These are phyloP conservation scores for Hypotaenidia okinawae DNA, from an alignment of 2,797 vertebrate species.

Conservation along the genomic window DNA sequence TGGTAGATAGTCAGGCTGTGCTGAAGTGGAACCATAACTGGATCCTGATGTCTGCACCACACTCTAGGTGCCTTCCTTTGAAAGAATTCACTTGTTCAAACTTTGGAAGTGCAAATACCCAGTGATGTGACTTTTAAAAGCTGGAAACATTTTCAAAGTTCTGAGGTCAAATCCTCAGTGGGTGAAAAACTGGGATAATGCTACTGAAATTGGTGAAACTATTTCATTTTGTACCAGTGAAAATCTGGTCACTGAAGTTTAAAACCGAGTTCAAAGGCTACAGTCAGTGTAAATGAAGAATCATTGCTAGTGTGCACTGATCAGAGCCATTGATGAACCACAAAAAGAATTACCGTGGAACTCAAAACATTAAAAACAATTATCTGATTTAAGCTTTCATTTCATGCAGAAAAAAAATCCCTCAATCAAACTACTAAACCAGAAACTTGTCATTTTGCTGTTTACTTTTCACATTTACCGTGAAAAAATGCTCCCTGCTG, in stretches of 20 bases:
- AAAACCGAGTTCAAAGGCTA: background rate
- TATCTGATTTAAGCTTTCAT: background rate
- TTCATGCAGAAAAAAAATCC: background rate
- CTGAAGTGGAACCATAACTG: background rate
- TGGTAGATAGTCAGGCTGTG: background rate
- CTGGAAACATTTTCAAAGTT: background rate
- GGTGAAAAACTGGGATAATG: background rate
- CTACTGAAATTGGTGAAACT: background rate
- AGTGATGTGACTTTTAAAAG: background rate
- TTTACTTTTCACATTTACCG: slow-evolving; percentile 17
- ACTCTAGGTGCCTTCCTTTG: accelerated
- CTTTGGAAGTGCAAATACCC: background rate
- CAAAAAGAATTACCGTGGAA: background rate
- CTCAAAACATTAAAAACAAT: background rate
- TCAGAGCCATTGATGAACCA: background rate
- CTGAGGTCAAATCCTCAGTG: background rate
- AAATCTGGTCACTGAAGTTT: background rate
- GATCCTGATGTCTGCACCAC: background rate
- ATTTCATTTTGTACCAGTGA: background rate
- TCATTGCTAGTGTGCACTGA: background rate
- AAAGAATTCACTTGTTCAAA: background rate
- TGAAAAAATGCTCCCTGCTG: slow-evolving; percentile 24
- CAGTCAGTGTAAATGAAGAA: background rate
- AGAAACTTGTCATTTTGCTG: slow-evolving; percentile 1
- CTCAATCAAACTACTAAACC: background rate